phyloP scores from a whole-genome alignment of 1,140 invertebrate species.

The Centruroides sculpturatus region DNA sequence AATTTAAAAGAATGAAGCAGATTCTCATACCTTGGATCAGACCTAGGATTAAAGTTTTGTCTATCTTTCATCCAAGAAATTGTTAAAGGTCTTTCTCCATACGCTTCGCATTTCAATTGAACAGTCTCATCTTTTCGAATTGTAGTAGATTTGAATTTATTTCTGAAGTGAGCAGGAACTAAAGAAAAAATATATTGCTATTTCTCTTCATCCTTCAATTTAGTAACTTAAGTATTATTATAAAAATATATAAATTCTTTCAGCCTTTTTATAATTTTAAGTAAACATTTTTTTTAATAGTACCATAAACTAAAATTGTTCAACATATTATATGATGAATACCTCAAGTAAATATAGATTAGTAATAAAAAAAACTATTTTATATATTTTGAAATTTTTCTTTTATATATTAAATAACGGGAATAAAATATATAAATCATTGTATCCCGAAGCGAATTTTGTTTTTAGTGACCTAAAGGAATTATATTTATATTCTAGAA shows the following conservation, averaged over 20 bases:
- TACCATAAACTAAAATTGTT: too few species aligned
- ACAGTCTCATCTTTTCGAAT: slow-evolving; percentile 17
- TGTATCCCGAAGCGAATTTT: too few species aligned
- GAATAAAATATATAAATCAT: too few species aligned
- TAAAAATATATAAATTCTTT: not conserved
- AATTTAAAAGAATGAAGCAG: too few species aligned
- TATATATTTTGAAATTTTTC: too few species aligned
- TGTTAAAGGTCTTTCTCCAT: slow-evolving; percentile 74
- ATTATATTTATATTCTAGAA: too few species aligned
- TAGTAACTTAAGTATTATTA: not conserved
- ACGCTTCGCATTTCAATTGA: slow-evolving; percentile 40
- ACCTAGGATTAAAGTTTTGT: slow-evolving; percentile 14
- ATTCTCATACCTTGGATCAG: slow-evolving; percentile 11
- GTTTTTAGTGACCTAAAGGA: too few species aligned
- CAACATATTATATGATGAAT: too few species aligned
- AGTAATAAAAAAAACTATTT: too few species aligned
- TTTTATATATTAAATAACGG: too few species aligned
- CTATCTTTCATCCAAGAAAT: slow-evolving; percentile 50
- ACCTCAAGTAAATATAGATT: too few species aligned
- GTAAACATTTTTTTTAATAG: too few species aligned
- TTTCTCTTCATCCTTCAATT: not conserved
- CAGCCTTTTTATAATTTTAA: not conserved
- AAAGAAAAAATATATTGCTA: slow-evolving; percentile 1
- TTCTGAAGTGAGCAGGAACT: slow-evolving; percentile 22
- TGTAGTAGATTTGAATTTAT: slow-evolving; percentile 47